Evolutionary conservation across 2,888 invertebrate species (phyloP).

Genomic region (Dolomedes plantarius): DNA sequence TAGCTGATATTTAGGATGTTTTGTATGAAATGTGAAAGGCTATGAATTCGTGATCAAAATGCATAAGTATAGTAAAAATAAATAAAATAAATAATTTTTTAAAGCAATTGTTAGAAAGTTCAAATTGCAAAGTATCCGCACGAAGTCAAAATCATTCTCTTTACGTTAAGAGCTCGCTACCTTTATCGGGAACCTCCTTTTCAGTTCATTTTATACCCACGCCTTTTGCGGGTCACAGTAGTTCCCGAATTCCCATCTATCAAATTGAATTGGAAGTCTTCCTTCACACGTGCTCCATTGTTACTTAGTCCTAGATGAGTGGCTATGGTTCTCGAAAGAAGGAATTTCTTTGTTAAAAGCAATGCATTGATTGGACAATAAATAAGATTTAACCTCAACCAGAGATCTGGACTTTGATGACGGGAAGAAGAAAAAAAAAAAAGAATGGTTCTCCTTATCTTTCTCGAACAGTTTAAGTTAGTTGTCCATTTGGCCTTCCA

Average conservation of each 20-base stretch:
- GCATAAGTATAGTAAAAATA: too few species aligned
- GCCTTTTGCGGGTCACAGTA: not conserved
- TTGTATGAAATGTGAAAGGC: too few species aligned
- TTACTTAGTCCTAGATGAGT: not conserved
- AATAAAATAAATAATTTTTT: too few species aligned
- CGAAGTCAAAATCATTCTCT: too few species aligned
- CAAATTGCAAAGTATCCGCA: too few species aligned
- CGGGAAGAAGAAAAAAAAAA: not conserved
- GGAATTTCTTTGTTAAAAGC: not conserved
- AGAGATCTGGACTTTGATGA: not conserved
- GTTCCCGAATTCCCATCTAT: slow-evolving; percentile 1
- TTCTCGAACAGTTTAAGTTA: not conserved
- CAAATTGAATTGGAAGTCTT: not conserved
- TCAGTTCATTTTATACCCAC: not conserved
- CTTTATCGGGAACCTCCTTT: too few species aligned
- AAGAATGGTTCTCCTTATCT: too few species aligned
- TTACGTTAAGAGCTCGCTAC: too few species aligned
- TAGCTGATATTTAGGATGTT: too few species aligned
- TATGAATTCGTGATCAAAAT: too few species aligned
- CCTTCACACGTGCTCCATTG: not conserved
- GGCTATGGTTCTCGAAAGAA: not conserved
- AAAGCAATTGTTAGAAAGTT: too few species aligned
- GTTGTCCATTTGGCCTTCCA: not conserved
- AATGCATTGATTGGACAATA: not conserved
- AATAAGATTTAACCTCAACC: not conserved